Evolutionary conservation across 1,140 invertebrate species (phyloP).

Genomic region (Macrotrachela quadricornifera): DNA sequence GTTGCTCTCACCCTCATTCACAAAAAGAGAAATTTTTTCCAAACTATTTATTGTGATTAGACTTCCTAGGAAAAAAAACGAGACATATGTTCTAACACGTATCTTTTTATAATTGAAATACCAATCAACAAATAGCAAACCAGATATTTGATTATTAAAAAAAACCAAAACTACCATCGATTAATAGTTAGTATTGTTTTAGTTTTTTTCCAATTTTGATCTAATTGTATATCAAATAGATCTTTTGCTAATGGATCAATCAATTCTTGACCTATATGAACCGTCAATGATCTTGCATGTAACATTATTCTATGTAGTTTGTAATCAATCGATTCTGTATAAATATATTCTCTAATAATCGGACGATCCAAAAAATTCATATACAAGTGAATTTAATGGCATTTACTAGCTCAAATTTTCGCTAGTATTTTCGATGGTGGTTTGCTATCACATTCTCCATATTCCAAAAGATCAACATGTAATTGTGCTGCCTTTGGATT

Average conservation of each 20-base stretch:
- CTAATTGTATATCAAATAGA: slow-evolving; percentile 2
- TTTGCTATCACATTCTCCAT: background rate
- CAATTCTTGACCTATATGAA: background rate
- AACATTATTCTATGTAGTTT: slow-evolving; percentile 5
- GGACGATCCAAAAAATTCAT: background rate
- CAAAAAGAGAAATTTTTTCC: too few relatives aligned
- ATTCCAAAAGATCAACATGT: background rate
- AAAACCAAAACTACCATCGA: too few relatives aligned
- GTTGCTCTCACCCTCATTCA: too few relatives aligned
- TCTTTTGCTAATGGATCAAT: slow-evolving; percentile 2
- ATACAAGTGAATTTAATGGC: too few relatives aligned
- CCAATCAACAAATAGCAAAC: too few relatives aligned
- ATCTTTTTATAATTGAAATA: too few relatives aligned
- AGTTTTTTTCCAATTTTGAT: background rate
- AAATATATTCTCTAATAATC: background rate
- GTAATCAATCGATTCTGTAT: background rate
- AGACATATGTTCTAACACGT: too few relatives aligned
- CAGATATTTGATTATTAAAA: too few relatives aligned
- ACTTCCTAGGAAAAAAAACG: too few relatives aligned
- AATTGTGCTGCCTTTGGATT: background rate
- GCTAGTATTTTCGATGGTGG: background rate
- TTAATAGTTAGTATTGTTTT: too few relatives aligned
- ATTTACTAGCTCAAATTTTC: too few relatives aligned
- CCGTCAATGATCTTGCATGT: slow-evolving; percentile 1
- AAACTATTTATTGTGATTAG: too few relatives aligned